Evolutionary conservation across 1,140 invertebrate genomes (phyloP), one percentile per base, ranked within the genome.

Genomic region (Hyles vespertilio): DNA sequence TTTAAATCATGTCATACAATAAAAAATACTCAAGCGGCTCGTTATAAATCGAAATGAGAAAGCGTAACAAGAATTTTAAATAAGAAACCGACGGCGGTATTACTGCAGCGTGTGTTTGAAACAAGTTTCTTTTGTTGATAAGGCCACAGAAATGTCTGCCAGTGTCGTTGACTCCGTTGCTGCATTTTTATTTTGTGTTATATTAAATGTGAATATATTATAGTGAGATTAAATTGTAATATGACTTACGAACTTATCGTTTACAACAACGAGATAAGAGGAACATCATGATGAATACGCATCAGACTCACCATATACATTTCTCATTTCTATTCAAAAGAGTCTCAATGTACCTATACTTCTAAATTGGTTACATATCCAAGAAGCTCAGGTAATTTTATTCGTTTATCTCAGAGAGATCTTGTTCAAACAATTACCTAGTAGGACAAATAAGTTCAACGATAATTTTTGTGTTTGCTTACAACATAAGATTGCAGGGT

Each of bases 71-170:
- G 70, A 79, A 75, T 74, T 75, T 74, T 69, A 67, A 76, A 69
- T 74, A 71, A 72, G 67, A 67, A 76, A 70, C 59, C 64, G 63
- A 59, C 71, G 60, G 60, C 58, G 43, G 54, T 67, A 64, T 72
- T 74, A 71, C 77, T 79, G 73, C 72, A 70, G 61, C 65, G 67
- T 70, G 58, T 66, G 68, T 74, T 68, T 79, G 59, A 72, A 77
- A 80, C 77, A 73, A 80, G 77, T 77, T 79, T 77, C 73, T 80
- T 70, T 76, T 72, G 72, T 76, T 77, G 73, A 77, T 76, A 76
- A 80, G 63, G 59, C 65, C 62, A 58, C 61, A 70, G 63, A 71
- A 71, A 69, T 67, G 65, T 71, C 67, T 59, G 63, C 58, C 56
- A 50, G 68, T 72, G 74, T 77, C 77, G 63, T 74, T 77, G 76